Evolutionary conservation across 1,140 invertebrate genomes (phyloP).

Genomic region (Dendroctonus ponderosae): DNA sequence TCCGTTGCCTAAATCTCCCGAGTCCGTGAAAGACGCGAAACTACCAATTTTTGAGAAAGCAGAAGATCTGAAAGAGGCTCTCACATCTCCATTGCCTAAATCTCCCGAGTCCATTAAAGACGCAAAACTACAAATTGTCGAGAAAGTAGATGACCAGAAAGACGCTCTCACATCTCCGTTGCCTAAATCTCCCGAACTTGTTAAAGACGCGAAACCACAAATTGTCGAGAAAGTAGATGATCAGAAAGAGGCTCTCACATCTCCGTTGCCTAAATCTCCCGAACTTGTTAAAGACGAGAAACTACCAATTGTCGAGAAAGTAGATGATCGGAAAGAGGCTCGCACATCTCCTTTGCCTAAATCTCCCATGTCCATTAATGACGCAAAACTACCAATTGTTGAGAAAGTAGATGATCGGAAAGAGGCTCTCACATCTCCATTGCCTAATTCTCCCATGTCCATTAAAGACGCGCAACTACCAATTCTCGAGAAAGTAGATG

Average conservation of each 20-base stretch:
- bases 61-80: background rate
- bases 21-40: background rate
- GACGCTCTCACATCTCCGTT: background rate
- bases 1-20: background rate
- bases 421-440: too few species aligned
- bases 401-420: too few species aligned
- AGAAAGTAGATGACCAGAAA: background rate
- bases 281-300: background rate
- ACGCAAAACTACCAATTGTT: background rate
- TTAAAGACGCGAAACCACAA: background rate
- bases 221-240: background rate
- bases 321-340: background rate
- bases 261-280: slow-evolving; percentile 2
- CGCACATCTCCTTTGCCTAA: background rate
- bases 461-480: background rate
- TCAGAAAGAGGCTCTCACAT: background rate
- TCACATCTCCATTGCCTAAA: background rate
- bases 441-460: background rate
- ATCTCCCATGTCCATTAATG: background rate
- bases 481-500: too few species aligned
- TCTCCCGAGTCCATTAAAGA: background rate
- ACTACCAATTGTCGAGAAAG: background rate
- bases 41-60: background rate
- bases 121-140: too few species aligned
- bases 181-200: background rate